phyloP scores from a whole-genome alignment of 2,113 vertebrate genomes.

The Colistium nudipinnis region DNA sequence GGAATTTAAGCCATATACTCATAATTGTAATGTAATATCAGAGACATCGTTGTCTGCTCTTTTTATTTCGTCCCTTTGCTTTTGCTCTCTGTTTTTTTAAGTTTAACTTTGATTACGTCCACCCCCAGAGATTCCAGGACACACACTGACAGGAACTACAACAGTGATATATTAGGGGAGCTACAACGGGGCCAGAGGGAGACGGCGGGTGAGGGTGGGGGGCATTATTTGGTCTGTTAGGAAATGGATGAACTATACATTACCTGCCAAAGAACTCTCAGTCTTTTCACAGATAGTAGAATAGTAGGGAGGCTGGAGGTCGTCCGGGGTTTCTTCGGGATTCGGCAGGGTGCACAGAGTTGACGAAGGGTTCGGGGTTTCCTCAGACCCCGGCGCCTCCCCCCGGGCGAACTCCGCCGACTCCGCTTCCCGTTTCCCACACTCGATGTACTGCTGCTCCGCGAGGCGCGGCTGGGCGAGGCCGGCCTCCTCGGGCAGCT shows the following conservation, averaged over 20 bases:
- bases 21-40: slow-evolving; percentile 54
- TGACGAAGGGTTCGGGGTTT: slow-evolving; percentile 15
- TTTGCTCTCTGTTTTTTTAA: slow-evolving; percentile 54
- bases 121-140: slow-evolving; percentile 62
- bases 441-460: slow-evolving; percentile 76
- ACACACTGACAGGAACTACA: slow-evolving; percentile 47
- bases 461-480: not conserved
- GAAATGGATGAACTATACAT: slow-evolving; percentile 78
- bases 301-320: slow-evolving; percentile 77
- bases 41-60: slow-evolving; percentile 44
- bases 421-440: slow-evolving; percentile 51
- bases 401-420: slow-evolving; percentile 2
- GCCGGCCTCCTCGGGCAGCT: slow-evolving; percentile 77
- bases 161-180: slow-evolving; percentile 26
- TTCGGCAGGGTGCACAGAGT: slow-evolving; percentile 40
- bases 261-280: slow-evolving; percentile 84
- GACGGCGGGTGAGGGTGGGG: no score
- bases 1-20: slow-evolving; percentile 76
- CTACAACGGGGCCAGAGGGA: slow-evolving; percentile 15
- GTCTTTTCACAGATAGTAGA: slow-evolving; percentile 81
- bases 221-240: slow-evolving; percentile 27
- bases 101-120: slow-evolving; percentile 44
- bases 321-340: slow-evolving; percentile 56
- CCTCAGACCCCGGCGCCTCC: slow-evolving; percentile 26
- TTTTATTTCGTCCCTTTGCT: slow-evolving; percentile 44